Conservation (phyloP, 2,113 vertebrate species). For the Ictalurus furcatus region DNA sequence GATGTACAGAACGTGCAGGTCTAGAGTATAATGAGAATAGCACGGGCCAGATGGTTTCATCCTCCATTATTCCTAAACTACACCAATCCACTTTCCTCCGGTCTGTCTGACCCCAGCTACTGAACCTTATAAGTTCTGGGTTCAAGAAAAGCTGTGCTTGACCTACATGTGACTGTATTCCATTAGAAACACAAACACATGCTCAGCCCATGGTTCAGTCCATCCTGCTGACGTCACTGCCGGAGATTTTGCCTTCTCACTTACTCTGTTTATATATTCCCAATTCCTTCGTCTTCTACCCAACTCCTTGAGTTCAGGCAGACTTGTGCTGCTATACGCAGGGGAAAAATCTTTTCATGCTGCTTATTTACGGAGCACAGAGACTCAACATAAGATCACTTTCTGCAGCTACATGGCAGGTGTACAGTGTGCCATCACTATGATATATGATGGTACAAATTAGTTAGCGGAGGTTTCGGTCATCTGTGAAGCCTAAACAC, state of each 20-base stretch:
- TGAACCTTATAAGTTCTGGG: constrained; percentile 38
- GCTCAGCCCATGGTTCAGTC: constrained; percentile 3
- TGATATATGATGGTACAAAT: background rate
- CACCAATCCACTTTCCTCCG: background rate
- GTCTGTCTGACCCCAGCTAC: constrained; percentile 49
- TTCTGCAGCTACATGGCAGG: background rate
- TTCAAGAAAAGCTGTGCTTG: constrained; percentile 38
- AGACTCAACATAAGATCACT: background rate
- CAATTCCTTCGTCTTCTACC: background rate
- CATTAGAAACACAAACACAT: constrained; percentile 46
- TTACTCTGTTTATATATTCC: constrained; percentile 20
- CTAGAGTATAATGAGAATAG: constrained; percentile 18
- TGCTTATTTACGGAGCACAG: background rate
- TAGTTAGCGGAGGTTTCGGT: background rate
- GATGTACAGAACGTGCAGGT: constrained; percentile 22
- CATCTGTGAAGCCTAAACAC: background rate
- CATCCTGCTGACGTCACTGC: constrained; percentile 30
- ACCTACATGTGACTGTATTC: constrained; percentile 18
- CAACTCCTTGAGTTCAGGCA: constrained; percentile 11
- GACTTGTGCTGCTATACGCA: background rate
- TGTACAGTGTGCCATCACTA: background rate
- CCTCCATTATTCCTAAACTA: background rate
- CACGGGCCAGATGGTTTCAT: constrained; percentile 42
- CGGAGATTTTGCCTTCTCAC: constrained; percentile 1
- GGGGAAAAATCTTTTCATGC: background rate